Evolutionary conservation across 1,140 invertebrate genomes (phyloP), one percentile per base, ranked within the genome.

Genomic region (Orchestia grillus): DNA sequence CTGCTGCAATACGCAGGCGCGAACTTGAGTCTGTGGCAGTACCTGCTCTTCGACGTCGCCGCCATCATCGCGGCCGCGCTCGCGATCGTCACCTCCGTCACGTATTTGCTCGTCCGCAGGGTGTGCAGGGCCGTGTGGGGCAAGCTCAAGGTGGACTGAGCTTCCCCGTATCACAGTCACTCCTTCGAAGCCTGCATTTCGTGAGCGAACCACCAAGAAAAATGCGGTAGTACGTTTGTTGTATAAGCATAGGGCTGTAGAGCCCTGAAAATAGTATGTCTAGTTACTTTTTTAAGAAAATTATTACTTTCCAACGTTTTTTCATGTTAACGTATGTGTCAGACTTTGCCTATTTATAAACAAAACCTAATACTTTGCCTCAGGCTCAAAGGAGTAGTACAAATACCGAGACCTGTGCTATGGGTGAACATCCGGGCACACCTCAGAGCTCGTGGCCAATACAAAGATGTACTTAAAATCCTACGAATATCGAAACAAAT

Each of bases 1-100:
- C 77, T 92, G 53, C 96, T 96, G 95, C 96, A 96, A 96, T 96
- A 36, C 88, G 96, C 96, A 0, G 96, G 96, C 0, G 53, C 57
- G 44, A 95, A 96, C 44, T n/a, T 96, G n/a, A 96, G 95, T 95
- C 45, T 96, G 42, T 41, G 44, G 4, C 96, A 96, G 44, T 96
- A 96, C 62, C 95, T 96, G 4, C 90, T 96, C n/a, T 40, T 96
- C 47, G 96, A 96, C 44, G 96, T 96, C 40, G 28, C 96, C 90
- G 53, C 95, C 40, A 96, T 96, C 88, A 92, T 96, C 36, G 53
- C 40, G 3, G 95, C 40, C 43, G 96, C 96, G 23, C n/a, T 87
- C 0, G 90, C 95, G 19, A 1, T 94, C 6, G 47, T 96, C 1
- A 6, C 0, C 42, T 4, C 87, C 0, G 36, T 91, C 57, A 0